phyloP scores from a whole-genome alignment of 2,797 vertebrate genomes.

The Enteromius unitaeniatus region DNA sequence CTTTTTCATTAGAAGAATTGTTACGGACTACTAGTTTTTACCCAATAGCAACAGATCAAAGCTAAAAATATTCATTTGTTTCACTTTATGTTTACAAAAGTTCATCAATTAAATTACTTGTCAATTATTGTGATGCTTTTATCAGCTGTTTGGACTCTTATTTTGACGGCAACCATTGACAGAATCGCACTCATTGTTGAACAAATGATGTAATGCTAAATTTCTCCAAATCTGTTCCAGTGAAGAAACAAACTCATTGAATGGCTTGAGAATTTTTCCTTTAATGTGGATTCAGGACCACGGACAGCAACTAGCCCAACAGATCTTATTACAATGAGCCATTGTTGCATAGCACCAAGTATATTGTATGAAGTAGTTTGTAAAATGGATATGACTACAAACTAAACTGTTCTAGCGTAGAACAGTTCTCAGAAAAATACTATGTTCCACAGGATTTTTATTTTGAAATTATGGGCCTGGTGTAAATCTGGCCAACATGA shows the following conservation, averaged over 20 bases:
- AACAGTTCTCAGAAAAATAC: not conserved
- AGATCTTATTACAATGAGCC: not conserved
- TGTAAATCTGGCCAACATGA: not conserved
- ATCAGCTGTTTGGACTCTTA: not conserved
- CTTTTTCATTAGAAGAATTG: no score
- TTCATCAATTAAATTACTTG: no score
- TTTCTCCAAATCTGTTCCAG: not conserved
- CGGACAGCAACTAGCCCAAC: conserved; percentile 32
- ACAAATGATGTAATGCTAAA: not conserved
- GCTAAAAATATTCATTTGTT: no score
- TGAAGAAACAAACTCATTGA: not conserved
- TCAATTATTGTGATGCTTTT: not conserved
- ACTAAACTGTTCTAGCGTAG: not conserved
- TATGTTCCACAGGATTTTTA: not conserved
- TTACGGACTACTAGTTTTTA: no score
- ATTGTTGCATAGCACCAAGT: not conserved
- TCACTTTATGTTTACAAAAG: no score
- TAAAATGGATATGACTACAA: not conserved
- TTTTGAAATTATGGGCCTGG: not conserved
- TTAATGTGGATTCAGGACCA: conserved; percentile 46
- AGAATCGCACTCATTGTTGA: not conserved
- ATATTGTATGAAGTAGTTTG: not conserved
- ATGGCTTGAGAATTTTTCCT: not conserved
- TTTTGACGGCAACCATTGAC: not conserved
- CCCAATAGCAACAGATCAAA: no score